Evolutionary conservation across 2,888 invertebrate species (phyloP).

Genomic region (Meloe dianella): DNA sequence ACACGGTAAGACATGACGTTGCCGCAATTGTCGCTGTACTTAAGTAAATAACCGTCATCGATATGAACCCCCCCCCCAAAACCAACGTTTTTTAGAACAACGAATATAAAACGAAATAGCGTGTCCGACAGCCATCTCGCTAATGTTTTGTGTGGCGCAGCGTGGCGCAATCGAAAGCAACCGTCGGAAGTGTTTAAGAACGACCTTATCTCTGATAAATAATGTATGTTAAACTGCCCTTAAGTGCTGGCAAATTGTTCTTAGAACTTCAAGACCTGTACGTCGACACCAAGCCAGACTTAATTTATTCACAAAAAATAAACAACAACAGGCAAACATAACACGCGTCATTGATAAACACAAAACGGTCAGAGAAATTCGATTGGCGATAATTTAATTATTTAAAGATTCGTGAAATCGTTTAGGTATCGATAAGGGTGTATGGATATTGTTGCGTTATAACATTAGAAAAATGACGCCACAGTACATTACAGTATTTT

Average conservation of each 20-base stretch:
- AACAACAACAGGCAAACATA: background rate
- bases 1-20: too few relatives aligned
- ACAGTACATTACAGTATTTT: background rate
- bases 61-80: too few relatives aligned
- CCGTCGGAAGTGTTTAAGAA: constrained; percentile 59
- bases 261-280: constrained; percentile 47
- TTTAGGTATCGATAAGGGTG: too few relatives aligned
- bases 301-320: constrained; percentile 36
- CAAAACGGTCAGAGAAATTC: background rate
- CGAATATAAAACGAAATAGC: constrained; percentile 34
- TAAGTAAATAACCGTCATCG: background rate
- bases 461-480: background rate
- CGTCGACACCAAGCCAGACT: constrained; percentile 48
- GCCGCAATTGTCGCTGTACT: too few relatives aligned
- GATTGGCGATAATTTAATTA: background rate
- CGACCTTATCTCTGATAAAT: constrained; percentile 57
- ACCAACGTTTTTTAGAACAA: too few relatives aligned
- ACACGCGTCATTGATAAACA: background rate
- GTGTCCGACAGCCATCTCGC: constrained; percentile 41
- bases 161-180: constrained; percentile 57
- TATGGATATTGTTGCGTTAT: background rate
- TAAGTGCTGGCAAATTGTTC: constrained; percentile 60
- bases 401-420: background rate
- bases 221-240: constrained; percentile 61
- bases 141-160: constrained; percentile 34